phyloP scores from a whole-genome alignment of 2,797 vertebrate genomes.

The Telmatherina bonti region DNA sequence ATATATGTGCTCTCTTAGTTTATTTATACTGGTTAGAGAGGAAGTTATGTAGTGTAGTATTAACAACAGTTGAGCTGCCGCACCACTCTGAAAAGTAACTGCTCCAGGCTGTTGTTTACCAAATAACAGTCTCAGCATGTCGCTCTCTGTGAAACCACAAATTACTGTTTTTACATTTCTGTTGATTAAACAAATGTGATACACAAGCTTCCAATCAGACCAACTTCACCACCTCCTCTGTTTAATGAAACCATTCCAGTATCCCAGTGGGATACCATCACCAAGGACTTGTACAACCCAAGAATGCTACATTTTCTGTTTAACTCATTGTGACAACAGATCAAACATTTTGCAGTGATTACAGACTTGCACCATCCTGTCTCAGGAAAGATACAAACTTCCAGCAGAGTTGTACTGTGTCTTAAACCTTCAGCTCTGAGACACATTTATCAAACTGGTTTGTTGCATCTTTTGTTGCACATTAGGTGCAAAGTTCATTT shows the following conservation, averaged over 20 bases:
- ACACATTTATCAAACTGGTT: not conserved
- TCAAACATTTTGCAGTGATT: not conserved
- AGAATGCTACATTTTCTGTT: not conserved
- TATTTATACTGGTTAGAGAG: not conserved
- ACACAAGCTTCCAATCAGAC: not conserved
- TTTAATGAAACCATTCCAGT: conserved; percentile 10
- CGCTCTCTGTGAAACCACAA: conserved; percentile 1
- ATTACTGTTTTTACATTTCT: conserved; percentile 6
- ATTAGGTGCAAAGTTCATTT: not conserved
- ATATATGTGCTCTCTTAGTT: not conserved
- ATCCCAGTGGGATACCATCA: not conserved
- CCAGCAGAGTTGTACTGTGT: not conserved
- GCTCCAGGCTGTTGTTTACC: conserved; percentile 11
- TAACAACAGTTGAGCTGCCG: not conserved
- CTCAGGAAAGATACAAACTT: not conserved
- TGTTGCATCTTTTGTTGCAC: not conserved
- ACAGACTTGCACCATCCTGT: not conserved
- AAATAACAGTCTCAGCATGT: conserved; percentile 2
- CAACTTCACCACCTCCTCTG: not conserved
- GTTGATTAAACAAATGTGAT: conserved; percentile 9
- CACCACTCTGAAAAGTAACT: conserved; percentile 1
- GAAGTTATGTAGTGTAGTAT: not conserved
- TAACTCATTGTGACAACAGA: not conserved
- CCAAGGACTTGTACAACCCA: not conserved
- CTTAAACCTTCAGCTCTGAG: not conserved